phyloP scores from a whole-genome alignment of 2,113 vertebrate genomes.

The Nibea albiflora region DNA sequence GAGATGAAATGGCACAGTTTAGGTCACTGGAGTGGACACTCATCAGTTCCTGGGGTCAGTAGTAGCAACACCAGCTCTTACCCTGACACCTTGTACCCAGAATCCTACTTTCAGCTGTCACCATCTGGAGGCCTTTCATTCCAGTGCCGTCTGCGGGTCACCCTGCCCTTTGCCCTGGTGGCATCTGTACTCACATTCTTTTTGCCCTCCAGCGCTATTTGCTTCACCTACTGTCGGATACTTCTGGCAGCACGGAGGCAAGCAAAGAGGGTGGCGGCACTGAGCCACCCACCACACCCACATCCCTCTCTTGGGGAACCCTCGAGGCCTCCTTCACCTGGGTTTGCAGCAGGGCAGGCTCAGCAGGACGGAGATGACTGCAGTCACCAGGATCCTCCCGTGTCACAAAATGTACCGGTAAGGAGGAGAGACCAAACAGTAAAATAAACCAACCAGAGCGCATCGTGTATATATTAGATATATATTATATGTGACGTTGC shows the following conservation, averaged over 20 bases:
- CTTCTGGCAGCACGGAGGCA: slow-evolving; percentile 91
- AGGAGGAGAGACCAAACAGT: slow-evolving; percentile 20
- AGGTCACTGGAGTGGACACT: slow-evolving; percentile 72
- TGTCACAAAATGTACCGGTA: slow-evolving; percentile 78
- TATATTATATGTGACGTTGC: background rate
- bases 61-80: slow-evolving; percentile 62
- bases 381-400: slow-evolving; percentile 78
- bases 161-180: slow-evolving; percentile 92
- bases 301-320: slow-evolving; percentile 83
- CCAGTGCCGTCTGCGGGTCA: slow-evolving; percentile 92
- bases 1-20: slow-evolving; percentile 95
- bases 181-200: slow-evolving; percentile 97
- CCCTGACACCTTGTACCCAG: slow-evolving; percentile 69
- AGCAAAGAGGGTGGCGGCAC: slow-evolving; percentile 91
- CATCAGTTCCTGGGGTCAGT: background rate
- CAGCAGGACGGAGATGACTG: slow-evolving; percentile 76
- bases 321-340: slow-evolving; percentile 78
- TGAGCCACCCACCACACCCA: slow-evolving; percentile 84
- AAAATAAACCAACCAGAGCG: background rate
- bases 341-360: slow-evolving; percentile 54
- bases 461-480: background rate
- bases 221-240: slow-evolving; percentile 97
- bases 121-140: slow-evolving; percentile 67
- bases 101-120: slow-evolving; percentile 77
- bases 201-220: slow-evolving; percentile 93